These are phyloP conservation scores for Borostomias antarcticus DNA, from an alignment of 2,797 vertebrate species.

Conservation along the genomic window DNA sequence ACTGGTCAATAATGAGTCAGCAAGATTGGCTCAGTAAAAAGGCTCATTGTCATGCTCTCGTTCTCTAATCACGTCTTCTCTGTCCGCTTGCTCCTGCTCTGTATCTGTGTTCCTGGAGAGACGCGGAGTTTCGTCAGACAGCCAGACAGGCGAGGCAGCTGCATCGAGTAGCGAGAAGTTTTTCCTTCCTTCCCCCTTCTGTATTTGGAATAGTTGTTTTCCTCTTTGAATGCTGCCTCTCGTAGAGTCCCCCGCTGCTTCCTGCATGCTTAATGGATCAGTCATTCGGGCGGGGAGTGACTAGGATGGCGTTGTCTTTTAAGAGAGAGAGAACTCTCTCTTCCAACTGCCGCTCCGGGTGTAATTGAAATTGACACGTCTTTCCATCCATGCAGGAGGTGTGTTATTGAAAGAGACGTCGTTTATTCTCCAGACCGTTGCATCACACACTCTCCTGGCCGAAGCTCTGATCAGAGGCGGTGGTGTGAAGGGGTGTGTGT, in stretches of 20 bases:
- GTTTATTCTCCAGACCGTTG: slow-evolving; percentile 79
- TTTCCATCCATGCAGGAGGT: slow-evolving; percentile 70
- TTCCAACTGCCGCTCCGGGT: slow-evolving; percentile 62
- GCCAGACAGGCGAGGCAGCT: slow-evolving; percentile 48
- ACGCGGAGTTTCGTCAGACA: slow-evolving; percentile 21
- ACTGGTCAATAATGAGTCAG: neutral
- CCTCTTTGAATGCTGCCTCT: slow-evolving; percentile 56
- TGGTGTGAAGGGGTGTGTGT: slow-evolving; percentile 39
- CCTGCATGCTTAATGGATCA: slow-evolving; percentile 78
- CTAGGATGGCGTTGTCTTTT: slow-evolving; percentile 71
- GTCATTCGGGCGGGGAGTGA: slow-evolving; percentile 77
- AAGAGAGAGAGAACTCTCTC: slow-evolving; percentile 63
- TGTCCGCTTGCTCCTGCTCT: neutral
- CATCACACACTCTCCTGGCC: slow-evolving; percentile 76
- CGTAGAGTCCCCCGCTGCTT: slow-evolving; percentile 69
- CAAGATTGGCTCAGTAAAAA: no score
- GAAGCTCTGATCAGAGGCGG: slow-evolving; percentile 70
- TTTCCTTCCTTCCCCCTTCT: no score
- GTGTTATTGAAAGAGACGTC: slow-evolving; percentile 76
- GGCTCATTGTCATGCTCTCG: neutral
- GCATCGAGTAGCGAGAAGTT: slow-evolving; percentile 40
- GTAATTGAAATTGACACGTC: slow-evolving; percentile 79
- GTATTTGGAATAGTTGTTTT: slow-evolving; percentile 60
- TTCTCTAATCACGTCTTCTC: no score
- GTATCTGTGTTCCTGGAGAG: slow-evolving; percentile 47